A percentile compares a stretch with the other conserved stretches of the same genome.
Conservation (phyloP, 2,797 vertebrate genomes). For the Coregonus sp. region DNA sequence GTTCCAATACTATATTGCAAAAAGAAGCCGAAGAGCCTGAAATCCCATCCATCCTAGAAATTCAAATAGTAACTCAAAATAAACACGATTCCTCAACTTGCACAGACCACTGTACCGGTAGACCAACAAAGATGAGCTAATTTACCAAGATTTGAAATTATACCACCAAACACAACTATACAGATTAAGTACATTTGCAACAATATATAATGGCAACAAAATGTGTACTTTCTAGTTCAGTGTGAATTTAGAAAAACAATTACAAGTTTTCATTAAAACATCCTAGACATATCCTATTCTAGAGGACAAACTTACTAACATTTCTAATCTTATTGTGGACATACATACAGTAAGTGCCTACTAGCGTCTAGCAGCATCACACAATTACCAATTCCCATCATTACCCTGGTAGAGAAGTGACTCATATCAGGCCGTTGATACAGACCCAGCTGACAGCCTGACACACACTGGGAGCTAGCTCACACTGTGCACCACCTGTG, state of each 20-base stretch:
- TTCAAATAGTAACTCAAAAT: not conserved
- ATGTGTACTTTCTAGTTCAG: not conserved
- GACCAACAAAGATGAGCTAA: not conserved
- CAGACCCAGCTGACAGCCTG: constrained; percentile 42
- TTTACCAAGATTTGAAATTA: not conserved
- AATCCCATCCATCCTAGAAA: constrained; percentile 1
- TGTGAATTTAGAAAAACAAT: not conserved
- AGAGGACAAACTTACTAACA: not conserved
- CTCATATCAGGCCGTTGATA: constrained; percentile 26
- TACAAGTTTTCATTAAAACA: not conserved
- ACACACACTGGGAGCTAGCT: constrained; percentile 38
- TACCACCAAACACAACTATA: not conserved
- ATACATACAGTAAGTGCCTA: not conserved
- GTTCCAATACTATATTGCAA: constrained; percentile 28
- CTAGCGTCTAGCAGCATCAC: constrained; percentile 23
- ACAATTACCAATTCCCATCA: constrained; percentile 35
- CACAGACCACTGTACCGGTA: not conserved
- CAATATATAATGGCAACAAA: too few species aligned
- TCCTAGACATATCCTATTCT: not conserved
- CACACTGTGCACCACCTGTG: constrained; percentile 30
- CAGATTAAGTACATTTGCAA: not conserved
- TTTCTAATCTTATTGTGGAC: not conserved
- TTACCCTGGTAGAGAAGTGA: constrained; percentile 32
- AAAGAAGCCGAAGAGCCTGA: constrained; percentile 10
- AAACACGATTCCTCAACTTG: constrained; percentile 1